Base-by-base conservation (phyloP, 1,140 invertebrate species). In the Solenopsis fugax region DNA sequence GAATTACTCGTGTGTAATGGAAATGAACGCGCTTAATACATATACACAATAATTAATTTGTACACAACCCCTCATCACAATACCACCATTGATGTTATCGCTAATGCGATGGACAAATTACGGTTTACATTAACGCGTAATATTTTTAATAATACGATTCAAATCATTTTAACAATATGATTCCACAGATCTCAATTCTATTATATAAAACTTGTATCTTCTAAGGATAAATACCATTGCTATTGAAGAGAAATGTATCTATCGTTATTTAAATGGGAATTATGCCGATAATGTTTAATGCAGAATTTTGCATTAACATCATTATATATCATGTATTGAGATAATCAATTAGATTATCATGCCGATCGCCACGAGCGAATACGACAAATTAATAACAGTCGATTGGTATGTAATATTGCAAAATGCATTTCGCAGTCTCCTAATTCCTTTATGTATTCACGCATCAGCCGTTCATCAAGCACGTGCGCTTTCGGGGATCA, bases 361-460 rank as follows among this genome's bases (percentile, higher is more conserved):
- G 18, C 60, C 73, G 34, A 67, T 78, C 45, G 21, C 34, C 58
- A 52, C 56, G 71, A 64, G 58, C 37, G 58, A 62, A 77, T 76
- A 50, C 78, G 64, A 80, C 52, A 65, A 72, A 89, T 87, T 87
- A 82, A 89, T 72, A 80, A 64, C 64, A 5, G 29, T 72, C 54
- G 41, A 86, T 58, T 37, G 50, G 45, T 41, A 50, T 18, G 13
- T 50, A 75, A 50, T 84, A 50, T 75, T 60, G 54, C 67, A 48
- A 24, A 48, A 84, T 60, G 29, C 41, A 75, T 84, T 75, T 75
- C 1, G 13, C 54, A 50, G 7, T 62, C 50, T 34, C 52, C 34
- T 73, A 82, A 73, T 73, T 62, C 41, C 29, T 84, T 62, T 50
- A 41, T 48, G 24, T 45, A 29, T 45, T 37, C 13, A 10, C 37